Evolutionary conservation across 1,140 invertebrate species (phyloP).

Genomic region (Pseudomyrmex pallidus): DNA sequence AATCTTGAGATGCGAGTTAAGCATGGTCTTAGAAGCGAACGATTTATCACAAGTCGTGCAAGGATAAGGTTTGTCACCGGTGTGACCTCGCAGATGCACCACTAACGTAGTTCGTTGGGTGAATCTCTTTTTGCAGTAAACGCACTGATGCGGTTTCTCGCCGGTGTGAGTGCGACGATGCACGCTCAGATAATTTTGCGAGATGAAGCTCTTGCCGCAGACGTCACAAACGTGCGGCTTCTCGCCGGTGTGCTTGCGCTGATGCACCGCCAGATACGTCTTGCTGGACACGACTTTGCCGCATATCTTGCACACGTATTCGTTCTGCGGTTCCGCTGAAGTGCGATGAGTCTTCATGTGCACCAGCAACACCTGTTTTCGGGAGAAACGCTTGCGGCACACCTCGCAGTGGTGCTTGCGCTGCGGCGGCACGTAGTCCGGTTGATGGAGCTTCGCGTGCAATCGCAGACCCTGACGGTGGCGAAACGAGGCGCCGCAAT

Average conservation of each 20-base stretch:
- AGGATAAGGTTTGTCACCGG: conserved; percentile 87
- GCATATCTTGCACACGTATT: conserved; percentile 90
- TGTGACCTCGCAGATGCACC: conserved; percentile 86
- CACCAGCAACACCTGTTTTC: conserved; percentile 83
- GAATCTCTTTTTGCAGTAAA: conserved; percentile 90
- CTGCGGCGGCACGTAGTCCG: conserved; percentile 84
- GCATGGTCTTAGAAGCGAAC: conserved; percentile 84
- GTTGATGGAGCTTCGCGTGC: conserved; percentile 86
- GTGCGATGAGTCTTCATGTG: conserved; percentile 83
- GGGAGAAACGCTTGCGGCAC: conserved; percentile 83
- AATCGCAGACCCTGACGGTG: conserved; percentile 84
- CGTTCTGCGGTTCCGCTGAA: conserved; percentile 77
- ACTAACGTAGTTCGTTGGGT: conserved; percentile 87
- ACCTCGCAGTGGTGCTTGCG: conserved; percentile 83
- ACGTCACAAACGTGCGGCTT: conserved; percentile 85
- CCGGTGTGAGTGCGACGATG: conserved; percentile 90
- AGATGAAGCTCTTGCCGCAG: conserved; percentile 89
- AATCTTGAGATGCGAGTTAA: conserved; percentile 83
- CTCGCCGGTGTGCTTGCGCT: conserved; percentile 89
- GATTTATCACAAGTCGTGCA: conserved; percentile 87
- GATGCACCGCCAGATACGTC: conserved; percentile 93
- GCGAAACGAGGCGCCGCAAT: conserved; percentile 84
- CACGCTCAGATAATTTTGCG: conserved; percentile 90
- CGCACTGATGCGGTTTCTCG: conserved; percentile 88
- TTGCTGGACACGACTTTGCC: conserved; percentile 89